These are phyloP conservation scores for Gopherus flavomarginatus DNA, from an alignment of 2,113 vertebrate genomes.

Conservation along the genomic window DNA sequence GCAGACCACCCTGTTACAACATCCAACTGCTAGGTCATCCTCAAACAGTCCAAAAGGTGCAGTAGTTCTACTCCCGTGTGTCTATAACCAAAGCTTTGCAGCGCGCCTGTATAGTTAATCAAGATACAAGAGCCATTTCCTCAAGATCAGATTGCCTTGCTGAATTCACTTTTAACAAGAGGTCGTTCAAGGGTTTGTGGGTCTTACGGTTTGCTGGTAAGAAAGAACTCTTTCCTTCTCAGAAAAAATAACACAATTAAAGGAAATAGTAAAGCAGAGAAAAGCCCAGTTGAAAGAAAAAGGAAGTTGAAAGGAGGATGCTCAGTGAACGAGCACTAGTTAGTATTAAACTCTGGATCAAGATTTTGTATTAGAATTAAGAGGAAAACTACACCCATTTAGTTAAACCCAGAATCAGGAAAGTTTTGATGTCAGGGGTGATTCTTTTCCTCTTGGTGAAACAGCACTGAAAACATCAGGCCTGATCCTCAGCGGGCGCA, in stretches of 20 bases:
- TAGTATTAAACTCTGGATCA: background rate
- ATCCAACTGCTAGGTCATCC: accelerated
- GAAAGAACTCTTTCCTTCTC: background rate
- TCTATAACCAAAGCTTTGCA: background rate
- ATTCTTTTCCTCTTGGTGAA: background rate
- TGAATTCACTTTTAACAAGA: background rate
- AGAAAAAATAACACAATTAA: background rate
- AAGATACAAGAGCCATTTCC: background rate
- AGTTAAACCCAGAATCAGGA: background rate
- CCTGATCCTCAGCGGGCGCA: no score
- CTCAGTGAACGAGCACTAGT: background rate
- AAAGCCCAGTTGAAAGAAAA: background rate
- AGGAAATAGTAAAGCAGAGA: background rate
- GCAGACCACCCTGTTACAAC: background rate
- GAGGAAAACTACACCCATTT: background rate
- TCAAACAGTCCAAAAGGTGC: background rate
- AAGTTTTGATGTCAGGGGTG: background rate
- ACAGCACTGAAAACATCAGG: background rate
- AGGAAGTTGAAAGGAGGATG: background rate
- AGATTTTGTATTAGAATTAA: background rate
- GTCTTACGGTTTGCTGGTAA: background rate
- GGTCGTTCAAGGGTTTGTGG: background rate
- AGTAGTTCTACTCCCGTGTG: background rate
- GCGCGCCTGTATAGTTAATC: background rate
- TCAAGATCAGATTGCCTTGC: background rate